Evolutionary conservation across 1,140 invertebrate species (phyloP).

Genomic region (Philaenus spumarius): DNA sequence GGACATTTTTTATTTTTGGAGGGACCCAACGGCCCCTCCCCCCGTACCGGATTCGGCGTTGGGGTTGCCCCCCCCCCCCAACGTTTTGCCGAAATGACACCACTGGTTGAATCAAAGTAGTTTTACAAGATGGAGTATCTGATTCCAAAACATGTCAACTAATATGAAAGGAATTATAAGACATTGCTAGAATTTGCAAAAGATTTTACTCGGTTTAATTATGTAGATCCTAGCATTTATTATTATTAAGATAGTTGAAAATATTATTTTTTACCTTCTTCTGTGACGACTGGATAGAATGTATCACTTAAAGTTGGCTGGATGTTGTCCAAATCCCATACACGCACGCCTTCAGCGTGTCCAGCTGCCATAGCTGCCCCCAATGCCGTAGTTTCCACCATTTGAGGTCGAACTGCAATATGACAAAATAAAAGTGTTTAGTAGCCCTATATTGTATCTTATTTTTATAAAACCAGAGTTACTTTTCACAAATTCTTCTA

Average conservation of each 20-base stretch:
- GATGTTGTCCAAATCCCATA: slow-evolving; percentile 45
- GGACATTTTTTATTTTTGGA: no score
- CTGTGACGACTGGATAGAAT: slow-evolving; percentile 59
- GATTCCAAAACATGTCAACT: neutral
- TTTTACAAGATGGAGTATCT: neutral
- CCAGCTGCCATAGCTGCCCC: slow-evolving; percentile 93
- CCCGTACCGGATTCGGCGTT: no score
- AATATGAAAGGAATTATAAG: neutral
- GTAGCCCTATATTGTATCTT: no score
- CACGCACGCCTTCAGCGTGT: slow-evolving; percentile 58
- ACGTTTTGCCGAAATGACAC: neutral
- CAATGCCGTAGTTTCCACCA: slow-evolving; percentile 86
- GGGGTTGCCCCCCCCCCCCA: no score
- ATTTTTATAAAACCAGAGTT: no score
- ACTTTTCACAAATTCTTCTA: no score
- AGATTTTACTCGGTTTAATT: neutral
- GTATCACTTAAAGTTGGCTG: slow-evolving; percentile 43
- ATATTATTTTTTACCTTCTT: slow-evolving; percentile 47
- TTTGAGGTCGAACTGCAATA: slow-evolving; percentile 72
- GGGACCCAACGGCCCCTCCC: no score
- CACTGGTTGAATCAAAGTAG: neutral
- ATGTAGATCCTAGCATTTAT: neutral
- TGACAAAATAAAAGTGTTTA: no score
- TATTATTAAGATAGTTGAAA: neutral
- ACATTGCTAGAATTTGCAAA: neutral